phyloP scores from a whole-genome alignment of 2,113 vertebrate genomes.

The Mesocricetus auratus region DNA sequence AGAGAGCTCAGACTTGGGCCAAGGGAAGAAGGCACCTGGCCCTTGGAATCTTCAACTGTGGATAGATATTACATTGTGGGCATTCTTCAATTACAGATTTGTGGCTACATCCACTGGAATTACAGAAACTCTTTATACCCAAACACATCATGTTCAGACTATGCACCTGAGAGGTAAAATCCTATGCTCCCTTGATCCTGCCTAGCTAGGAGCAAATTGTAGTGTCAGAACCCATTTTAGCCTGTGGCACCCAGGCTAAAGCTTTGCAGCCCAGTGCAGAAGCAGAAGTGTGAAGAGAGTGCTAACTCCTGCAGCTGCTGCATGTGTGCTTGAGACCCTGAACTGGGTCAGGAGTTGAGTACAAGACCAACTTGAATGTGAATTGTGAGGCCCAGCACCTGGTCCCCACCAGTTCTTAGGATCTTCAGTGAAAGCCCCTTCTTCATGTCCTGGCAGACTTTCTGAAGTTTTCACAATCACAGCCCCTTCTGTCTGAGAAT shows the following conservation, averaged over 20 bases:
- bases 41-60: background rate
- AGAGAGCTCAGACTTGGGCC: background rate
- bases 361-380: background rate
- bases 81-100: background rate
- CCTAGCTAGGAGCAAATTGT: background rate
- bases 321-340: background rate
- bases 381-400: background rate
- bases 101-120: background rate
- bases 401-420: background rate
- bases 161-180: background rate
- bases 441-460: background rate
- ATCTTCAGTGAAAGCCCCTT: background rate
- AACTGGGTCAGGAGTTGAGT: background rate
- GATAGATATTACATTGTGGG: too few relatives aligned
- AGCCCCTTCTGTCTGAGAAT: background rate
- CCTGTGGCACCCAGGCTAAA: background rate
- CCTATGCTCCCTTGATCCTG: rapidly evolving
- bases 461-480: background rate
- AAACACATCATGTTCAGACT: background rate
- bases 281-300: background rate
- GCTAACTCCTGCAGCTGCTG: background rate
- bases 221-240: background rate
- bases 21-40: background rate
- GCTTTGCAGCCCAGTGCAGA: background rate
- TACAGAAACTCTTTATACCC: background rate